phyloP scores from a whole-genome alignment of 2,113 vertebrate species.

The Pedetes capensis region DNA sequence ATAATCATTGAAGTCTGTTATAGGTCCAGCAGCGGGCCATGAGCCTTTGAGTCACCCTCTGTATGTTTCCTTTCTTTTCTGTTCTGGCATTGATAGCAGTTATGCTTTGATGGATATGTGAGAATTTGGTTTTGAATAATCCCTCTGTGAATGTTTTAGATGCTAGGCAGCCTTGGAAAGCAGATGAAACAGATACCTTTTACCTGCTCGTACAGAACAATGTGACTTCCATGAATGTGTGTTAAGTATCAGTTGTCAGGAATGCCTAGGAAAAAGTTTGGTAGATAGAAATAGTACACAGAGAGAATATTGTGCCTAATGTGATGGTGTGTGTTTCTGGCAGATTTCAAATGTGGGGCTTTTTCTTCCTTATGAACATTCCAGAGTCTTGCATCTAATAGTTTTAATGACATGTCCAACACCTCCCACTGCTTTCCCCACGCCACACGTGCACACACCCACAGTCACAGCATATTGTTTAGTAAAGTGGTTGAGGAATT shows the following conservation, averaged over 20 bases:
- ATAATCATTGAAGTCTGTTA: not conserved
- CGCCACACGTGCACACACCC: not conserved
- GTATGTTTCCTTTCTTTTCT: not conserved
- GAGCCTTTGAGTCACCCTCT: not conserved
- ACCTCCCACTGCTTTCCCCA: constrained; percentile 55
- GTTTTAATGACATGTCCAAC: constrained; percentile 73
- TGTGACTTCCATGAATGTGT: not conserved
- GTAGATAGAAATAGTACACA: constrained; percentile 37
- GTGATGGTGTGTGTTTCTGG: constrained; percentile 63
- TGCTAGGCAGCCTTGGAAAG: not conserved
- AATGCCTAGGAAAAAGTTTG: not conserved
- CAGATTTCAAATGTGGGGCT: constrained; percentile 43
- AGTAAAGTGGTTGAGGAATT: constrained; percentile 79
- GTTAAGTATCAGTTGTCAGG: constrained; percentile 12
- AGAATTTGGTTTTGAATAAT: constrained; percentile 21
- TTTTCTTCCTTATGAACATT: constrained; percentile 41
- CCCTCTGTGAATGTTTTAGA: not conserved
- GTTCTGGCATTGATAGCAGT: not conserved
- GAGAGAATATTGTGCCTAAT: not conserved
- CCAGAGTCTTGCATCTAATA: constrained; percentile 67
- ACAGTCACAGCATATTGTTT: constrained; percentile 70
- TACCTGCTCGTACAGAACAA: not conserved
- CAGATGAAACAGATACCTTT: not conserved
- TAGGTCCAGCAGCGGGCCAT: not conserved
- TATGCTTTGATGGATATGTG: not conserved